These are phyloP conservation scores for Drosophila lacteicornis DNA, from an alignment of 1,140 invertebrate species.

Conservation along the genomic window DNA sequence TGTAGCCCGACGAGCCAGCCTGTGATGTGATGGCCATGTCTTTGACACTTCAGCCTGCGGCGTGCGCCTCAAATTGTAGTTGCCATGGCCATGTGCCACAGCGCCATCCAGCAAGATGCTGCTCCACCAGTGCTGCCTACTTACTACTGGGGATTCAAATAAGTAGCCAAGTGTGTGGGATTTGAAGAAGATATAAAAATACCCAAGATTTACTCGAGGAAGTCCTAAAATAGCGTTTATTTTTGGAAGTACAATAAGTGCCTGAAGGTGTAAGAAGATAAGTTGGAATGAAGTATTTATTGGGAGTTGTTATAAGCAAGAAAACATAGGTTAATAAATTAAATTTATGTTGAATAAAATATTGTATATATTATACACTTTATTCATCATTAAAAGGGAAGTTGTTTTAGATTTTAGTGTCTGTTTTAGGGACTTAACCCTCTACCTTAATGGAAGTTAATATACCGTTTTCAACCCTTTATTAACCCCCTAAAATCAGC, in stretches of 20 bases:
- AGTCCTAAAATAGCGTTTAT: background rate
- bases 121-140: background rate
- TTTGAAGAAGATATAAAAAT: background rate
- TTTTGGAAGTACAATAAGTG: too few species aligned
- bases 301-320: background rate
- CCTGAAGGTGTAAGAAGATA: background rate
- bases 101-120: slow-evolving; percentile 1
- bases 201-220: background rate
- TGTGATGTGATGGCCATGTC: slow-evolving; percentile 61
- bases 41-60: slow-evolving; percentile 78
- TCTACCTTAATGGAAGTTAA: too few species aligned
- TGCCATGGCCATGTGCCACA: slow-evolving; percentile 57
- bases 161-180: slow-evolving; percentile 10
- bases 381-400: too few species aligned
- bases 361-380: too few species aligned
- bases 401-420: background rate
- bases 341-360: too few species aligned
- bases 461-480: background rate
- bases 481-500: background rate
- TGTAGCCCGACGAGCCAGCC: slow-evolving; percentile 47
- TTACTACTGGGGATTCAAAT: slow-evolving; percentile 1
- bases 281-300: background rate
- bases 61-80: slow-evolving; percentile 60
- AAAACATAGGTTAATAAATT: too few species aligned
- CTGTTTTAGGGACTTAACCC: too few species aligned